Evolutionary conservation across 2,888 invertebrate species (phyloP).

Genomic region (Drosophila birchii): DNA sequence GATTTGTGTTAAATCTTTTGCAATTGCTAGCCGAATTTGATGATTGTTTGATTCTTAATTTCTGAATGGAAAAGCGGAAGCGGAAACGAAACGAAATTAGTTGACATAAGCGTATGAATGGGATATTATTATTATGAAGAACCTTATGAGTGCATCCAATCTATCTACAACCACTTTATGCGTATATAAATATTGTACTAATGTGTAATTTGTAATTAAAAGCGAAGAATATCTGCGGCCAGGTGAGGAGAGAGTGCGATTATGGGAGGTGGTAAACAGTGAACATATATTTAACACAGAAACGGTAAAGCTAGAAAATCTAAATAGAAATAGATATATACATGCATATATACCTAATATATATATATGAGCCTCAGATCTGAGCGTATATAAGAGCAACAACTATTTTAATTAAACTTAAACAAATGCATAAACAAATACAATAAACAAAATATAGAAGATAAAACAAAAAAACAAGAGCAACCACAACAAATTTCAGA

Average conservation of each 20-base stretch:
- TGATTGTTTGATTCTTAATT: constrained; percentile 37
- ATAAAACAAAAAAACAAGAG: constrained; percentile 21
- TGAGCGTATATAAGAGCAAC: constrained; percentile 57
- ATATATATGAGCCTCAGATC: constrained; percentile 57
- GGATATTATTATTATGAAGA: constrained; percentile 43
- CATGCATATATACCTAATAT: constrained; percentile 47
- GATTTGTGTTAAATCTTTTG: constrained; percentile 52
- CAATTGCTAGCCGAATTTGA: constrained; percentile 56
- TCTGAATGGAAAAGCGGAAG: constrained; percentile 18
- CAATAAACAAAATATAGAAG: constrained; percentile 57
- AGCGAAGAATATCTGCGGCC: constrained; percentile 51
- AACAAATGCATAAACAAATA: constrained; percentile 69
- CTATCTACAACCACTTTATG: constrained; percentile 45
- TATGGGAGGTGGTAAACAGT: constrained; percentile 33
- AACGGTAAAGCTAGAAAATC: constrained; percentile 73
- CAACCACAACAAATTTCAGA: constrained; percentile 34
- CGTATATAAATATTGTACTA: constrained; percentile 67
- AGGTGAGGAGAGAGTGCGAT: constrained; percentile 21
- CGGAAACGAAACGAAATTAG: constrained; percentile 48
- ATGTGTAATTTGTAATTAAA: constrained; percentile 69
- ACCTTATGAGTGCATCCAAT: constrained; percentile 53
- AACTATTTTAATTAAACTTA: constrained; percentile 73
- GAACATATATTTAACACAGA: constrained; percentile 62
- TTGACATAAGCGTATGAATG: constrained; percentile 56
- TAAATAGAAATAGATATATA: constrained; percentile 63